phyloP scores from a whole-genome alignment of 2,797 vertebrate genomes.

The Eospalax fontanierii region DNA sequence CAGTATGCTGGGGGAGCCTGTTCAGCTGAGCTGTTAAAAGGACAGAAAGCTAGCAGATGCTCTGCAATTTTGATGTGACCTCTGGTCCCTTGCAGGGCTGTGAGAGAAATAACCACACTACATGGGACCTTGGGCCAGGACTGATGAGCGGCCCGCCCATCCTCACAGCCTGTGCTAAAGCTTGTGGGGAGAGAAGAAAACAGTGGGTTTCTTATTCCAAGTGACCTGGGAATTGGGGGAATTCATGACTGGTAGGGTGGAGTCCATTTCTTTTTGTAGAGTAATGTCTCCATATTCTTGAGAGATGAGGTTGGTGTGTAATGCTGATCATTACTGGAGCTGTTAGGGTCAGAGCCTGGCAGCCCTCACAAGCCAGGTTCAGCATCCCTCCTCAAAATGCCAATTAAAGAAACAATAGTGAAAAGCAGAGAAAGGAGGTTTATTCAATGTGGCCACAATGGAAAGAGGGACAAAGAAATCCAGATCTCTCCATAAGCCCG shows the following conservation, averaged over 20 bases:
- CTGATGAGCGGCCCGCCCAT: rapidly evolving
- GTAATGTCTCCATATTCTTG: rapidly evolving
- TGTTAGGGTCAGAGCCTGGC: background rate
- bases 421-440: background rate
- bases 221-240: no score
- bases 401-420: background rate
- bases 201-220: no score
- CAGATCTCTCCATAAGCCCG: no score
- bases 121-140: no score
- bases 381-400: background rate
- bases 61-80: rapidly evolving
- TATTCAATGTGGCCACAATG: background rate
- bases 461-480: background rate
- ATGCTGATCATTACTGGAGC: background rate
- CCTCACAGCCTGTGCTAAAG: rapidly evolving
- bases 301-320: no score
- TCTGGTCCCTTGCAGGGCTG: rapidly evolving
- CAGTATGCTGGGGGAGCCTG: background rate
- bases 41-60: background rate
- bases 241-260: rapidly evolving
- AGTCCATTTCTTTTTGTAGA: background rate
- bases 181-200: rapidly evolving
- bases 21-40: background rate
- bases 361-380: background rate
- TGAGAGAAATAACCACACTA: background rate